phyloP scores from a whole-genome alignment of 2,113 vertebrate genomes.

The Mirza zaza region DNA sequence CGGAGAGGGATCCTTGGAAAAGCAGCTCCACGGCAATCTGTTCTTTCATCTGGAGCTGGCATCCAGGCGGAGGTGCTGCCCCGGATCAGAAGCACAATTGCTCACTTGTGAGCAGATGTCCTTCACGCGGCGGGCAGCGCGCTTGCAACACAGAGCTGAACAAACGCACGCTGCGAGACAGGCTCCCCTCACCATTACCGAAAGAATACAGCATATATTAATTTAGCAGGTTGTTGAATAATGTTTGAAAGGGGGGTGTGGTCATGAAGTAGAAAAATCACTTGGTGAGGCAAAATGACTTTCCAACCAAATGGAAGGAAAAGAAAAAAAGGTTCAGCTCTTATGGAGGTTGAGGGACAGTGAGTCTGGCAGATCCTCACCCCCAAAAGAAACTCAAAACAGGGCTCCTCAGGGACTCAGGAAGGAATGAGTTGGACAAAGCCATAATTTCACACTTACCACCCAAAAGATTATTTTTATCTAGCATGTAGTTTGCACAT shows the following conservation, averaged over 20 bases:
- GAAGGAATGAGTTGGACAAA: neutral
- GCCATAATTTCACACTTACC: neutral
- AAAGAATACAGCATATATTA: slow-evolving; percentile 81
- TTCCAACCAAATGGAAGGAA: slow-evolving; percentile 68
- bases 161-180: slow-evolving; percentile 81
- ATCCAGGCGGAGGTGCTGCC: slow-evolving; percentile 83
- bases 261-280: slow-evolving; percentile 81
- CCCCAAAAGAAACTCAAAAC: accelerated
- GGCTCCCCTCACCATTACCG: slow-evolving; percentile 73
- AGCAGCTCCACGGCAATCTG: slow-evolving; percentile 84
- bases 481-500: accelerated
- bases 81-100: slow-evolving; percentile 86
- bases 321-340: neutral
- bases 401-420: neutral
- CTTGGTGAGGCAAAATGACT: slow-evolving; percentile 79
- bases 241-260: slow-evolving; percentile 81
- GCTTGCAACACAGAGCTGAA: slow-evolving; percentile 76
- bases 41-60: slow-evolving; percentile 85
- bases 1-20: slow-evolving; percentile 82
- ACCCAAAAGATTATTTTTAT: neutral
- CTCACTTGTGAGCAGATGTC: slow-evolving; percentile 87
- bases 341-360: neutral
- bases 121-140: slow-evolving; percentile 76
- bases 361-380: no score
- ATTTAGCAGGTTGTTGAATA: slow-evolving; percentile 83